phyloP scores from a whole-genome alignment of 2,797 vertebrate genomes.

The Carapus acus region DNA sequence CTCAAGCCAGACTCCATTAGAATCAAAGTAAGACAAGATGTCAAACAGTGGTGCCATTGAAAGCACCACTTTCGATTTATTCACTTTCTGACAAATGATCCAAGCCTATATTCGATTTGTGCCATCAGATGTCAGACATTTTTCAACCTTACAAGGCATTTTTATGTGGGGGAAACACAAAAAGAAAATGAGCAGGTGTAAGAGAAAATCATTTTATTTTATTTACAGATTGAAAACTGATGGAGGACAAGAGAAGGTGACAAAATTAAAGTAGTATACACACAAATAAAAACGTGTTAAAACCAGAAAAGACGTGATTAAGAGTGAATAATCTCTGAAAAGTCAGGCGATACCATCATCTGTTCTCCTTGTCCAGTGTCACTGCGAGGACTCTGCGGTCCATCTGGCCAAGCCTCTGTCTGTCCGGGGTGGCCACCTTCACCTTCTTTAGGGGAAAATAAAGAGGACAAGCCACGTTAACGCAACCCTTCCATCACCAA shows the following conservation, averaged over 20 bases:
- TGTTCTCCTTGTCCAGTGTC: constrained; percentile 72
- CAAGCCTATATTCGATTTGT: too few species aligned
- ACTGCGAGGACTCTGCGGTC: constrained; percentile 61
- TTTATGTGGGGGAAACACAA: neutral
- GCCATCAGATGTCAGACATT: too few species aligned
- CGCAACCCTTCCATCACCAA: too few species aligned
- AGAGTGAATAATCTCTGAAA: constrained; percentile 12
- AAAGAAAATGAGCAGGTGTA: neutral
- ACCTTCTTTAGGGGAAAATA: constrained; percentile 62
- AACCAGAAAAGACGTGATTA: constrained; percentile 46
- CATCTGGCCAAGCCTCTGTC: constrained; percentile 56
- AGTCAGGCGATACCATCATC: constrained; percentile 34
- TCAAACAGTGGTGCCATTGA: too few species aligned
- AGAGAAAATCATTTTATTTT: constrained; percentile 55
- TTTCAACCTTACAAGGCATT: neutral
- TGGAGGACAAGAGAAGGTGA: constrained; percentile 9
- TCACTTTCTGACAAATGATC: too few species aligned
- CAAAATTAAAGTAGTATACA: neutral
- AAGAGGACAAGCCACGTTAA: constrained; percentile 1
- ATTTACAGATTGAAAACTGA: constrained; percentile 58
- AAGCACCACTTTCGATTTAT: too few species aligned
- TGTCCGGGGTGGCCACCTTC: constrained; percentile 70
- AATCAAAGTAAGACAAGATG: too few species aligned
- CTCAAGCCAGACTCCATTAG: too few species aligned
- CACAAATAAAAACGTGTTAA: constrained; percentile 22